Base-by-base conservation (phyloP, 2,888 invertebrate species). In the Torymus tubicola region DNA sequence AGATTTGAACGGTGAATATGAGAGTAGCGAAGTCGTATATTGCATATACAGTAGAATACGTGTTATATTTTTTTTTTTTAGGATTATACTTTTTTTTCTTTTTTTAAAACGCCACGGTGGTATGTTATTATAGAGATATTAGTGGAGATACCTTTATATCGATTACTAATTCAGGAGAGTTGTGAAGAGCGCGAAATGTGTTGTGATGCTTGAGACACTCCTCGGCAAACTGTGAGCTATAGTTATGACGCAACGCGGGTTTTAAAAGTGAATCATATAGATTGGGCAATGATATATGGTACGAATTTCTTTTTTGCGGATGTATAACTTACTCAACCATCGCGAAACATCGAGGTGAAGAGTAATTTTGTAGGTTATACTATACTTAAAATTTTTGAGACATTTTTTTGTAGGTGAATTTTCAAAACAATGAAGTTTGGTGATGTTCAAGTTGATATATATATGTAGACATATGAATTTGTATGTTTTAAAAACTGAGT, bases 151-250 rank as follows among this genome's bases (percentile, higher is more conserved):
- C 89, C 84, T 86, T 83, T 18, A 85, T 79, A 18, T 86, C 84
- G 53, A 89, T 83, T 64, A 67, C 63, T 31, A 91, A 83, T 16
- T 86, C 83, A 0, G 88, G 85, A 2, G 86, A 84, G 21, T 80
- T 83, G 61, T 90, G 89, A 18, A 83, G 68, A 12, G 82, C 79
- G 55, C 90, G 85, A 69, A 87, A 87, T 18, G 84, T 55, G 81
- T 90, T 90, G 64, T 90, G 89, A 10, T 83, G 67, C 72, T 84
- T 81, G 57, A 90, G 81, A 68, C 86, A 85, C 14, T 85, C 85
- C 18, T 85, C 78, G 4, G 80, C 76, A 64, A 89, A 89, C 74
- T 85, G 83, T 12, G 79, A 24, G 42, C 80, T 80, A 50, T 67
- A n/a, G n/a, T 42, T 42, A 8, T 42, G 42, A 42, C 42, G 8